Percentiles rank a stretch among this genome's conserved stretches.
Evolutionary conservation across 2,113 vertebrate species (phyloP).

Genomic region (Manacus vitellinus): DNA sequence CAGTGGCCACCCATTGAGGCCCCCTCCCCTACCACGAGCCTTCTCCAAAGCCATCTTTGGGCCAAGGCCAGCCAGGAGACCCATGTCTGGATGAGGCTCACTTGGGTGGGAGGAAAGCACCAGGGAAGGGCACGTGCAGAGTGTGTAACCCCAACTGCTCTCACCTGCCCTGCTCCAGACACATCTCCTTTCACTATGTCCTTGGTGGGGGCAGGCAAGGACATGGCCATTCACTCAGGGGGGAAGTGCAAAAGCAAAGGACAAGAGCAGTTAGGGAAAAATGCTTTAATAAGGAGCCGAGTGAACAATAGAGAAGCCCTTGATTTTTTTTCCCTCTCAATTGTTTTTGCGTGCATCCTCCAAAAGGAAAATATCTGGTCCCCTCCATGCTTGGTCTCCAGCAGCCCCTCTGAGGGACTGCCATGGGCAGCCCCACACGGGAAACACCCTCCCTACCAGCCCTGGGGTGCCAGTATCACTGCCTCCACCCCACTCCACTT

Average conservation of each 20-base stretch:
- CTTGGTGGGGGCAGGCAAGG: not conserved
- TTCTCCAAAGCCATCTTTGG: not conserved
- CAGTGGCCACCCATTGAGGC: not conserved
- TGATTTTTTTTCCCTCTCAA: fast-evolving
- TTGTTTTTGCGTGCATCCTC: not conserved
- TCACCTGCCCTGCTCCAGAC: not conserved
- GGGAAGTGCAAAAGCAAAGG: not conserved
- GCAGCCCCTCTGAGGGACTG: not conserved
- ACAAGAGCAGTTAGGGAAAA: not conserved
- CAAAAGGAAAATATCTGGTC: not conserved
- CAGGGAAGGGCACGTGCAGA: not conserved
- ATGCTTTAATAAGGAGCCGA: not conserved
- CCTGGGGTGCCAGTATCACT: not conserved
- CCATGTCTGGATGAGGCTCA: not conserved
- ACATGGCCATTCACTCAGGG: not conserved
- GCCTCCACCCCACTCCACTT: not conserved
- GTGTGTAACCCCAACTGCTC: not conserved
- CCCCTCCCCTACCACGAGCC: not conserved
- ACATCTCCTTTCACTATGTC: not conserved
- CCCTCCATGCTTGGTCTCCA: fast-evolving
- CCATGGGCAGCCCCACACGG: not conserved
- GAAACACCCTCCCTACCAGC: not conserved
- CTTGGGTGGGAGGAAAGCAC: not conserved
- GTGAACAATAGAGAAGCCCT: not conserved
- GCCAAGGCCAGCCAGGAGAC: not conserved